Evolutionary conservation across 1,140 invertebrate genomes (phyloP).

Genomic region (Gryllus bimaculatus): DNA sequence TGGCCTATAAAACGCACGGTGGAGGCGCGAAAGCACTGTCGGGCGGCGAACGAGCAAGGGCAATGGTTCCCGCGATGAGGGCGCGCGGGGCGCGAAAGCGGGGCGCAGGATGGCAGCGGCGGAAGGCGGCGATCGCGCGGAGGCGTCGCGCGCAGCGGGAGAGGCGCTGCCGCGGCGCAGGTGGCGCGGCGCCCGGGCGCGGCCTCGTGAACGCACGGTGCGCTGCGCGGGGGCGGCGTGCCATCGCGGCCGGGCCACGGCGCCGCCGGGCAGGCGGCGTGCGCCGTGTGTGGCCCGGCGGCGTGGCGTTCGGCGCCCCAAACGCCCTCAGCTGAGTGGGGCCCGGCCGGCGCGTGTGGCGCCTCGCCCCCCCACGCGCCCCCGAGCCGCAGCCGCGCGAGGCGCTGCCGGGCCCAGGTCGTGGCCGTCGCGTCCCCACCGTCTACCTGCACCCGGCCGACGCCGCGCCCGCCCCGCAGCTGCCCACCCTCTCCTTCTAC

Average conservation of each 20-base stretch:
- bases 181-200: slow-evolving; percentile 41
- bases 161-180: not conserved
- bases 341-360: slow-evolving; percentile 37
- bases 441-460: slow-evolving; percentile 48
- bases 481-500: not conserved
- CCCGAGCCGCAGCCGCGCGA: slow-evolving; percentile 21
- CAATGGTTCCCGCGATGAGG: no score
- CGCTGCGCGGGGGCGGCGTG: slow-evolving; percentile 56
- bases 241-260: slow-evolving; percentile 61
- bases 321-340: slow-evolving; percentile 58
- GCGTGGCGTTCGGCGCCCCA: slow-evolving; percentile 56
- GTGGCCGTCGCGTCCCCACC: slow-evolving; percentile 56
- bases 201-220: slow-evolving; percentile 42
- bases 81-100: no score
- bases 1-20: no score
- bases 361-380: not conserved
- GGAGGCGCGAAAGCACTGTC: no score
- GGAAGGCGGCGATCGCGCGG: not conserved
- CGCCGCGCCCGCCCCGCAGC: no score
- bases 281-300: slow-evolving; percentile 60
- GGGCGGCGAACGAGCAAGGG: no score
- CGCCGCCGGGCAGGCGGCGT: slow-evolving; percentile 64
- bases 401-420: slow-evolving; percentile 40
- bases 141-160: not conserved
- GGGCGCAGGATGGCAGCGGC: not conserved